Percentiles rank a stretch among this genome's conserved stretches.
phyloP scores from a whole-genome alignment of 2,888 invertebrate genomes.

The Escarpia spicata region DNA sequence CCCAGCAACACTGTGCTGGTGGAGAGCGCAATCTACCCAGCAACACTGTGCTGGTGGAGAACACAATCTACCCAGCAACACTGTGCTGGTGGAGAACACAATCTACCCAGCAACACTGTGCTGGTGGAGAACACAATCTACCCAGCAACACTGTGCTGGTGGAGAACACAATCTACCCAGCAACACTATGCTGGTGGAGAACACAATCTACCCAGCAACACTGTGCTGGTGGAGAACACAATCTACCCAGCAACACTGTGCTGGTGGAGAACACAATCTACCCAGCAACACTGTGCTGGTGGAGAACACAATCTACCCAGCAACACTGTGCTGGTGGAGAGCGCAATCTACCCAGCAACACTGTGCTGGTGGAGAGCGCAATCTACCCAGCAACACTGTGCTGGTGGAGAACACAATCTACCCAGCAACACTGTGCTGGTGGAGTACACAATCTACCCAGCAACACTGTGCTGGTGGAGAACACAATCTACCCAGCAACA shows the following conservation, averaged over 20 bases:
- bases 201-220: too few species aligned
- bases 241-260: background rate
- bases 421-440: background rate
- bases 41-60: background rate
- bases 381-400: background rate
- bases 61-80: too few species aligned
- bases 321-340: background rate
- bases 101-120: background rate
- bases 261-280: too few species aligned
- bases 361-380: background rate
- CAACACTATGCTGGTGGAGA: background rate
- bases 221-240: background rate
- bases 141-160: background rate
- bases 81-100: background rate
- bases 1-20: background rate
- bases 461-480: background rate
- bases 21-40: background rate
- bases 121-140: too few species aligned
- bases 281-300: background rate
- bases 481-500: background rate
- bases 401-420: background rate
- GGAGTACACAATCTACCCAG: too few species aligned
- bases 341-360: too few species aligned
- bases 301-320: background rate
- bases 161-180: background rate